A percentile compares a stretch with the other conserved stretches of the same genome.
These are phyloP conservation scores for Albula glossodonta DNA, from an alignment of 2,113 vertebrate genomes.

Conservation along the genomic window DNA sequence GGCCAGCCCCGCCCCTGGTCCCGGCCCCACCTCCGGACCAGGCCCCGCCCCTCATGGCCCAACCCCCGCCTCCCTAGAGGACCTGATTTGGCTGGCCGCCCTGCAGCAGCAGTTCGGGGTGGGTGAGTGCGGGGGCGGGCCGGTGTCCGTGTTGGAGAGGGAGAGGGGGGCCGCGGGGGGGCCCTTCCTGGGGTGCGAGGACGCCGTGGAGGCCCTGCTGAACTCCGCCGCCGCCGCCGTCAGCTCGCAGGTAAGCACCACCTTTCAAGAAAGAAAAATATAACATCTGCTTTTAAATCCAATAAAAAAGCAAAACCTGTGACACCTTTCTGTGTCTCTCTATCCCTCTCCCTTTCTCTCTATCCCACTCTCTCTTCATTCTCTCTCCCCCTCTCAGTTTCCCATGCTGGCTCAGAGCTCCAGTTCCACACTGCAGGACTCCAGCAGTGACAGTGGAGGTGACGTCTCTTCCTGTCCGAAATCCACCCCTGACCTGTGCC, in stretches of 20 bases:
- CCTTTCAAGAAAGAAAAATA: no score
- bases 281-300: no score
- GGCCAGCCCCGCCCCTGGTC: constrained; percentile 56
- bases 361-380: constrained; percentile 68
- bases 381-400: constrained; percentile 69
- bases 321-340: constrained; percentile 45
- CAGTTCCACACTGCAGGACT: constrained; percentile 68
- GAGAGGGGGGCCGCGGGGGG: constrained; percentile 62
- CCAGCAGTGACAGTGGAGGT: constrained; percentile 76
- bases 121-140: constrained; percentile 73
- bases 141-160: constrained; percentile 63
- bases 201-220: constrained; percentile 90
- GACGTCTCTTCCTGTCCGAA: constrained; percentile 72
- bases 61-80: constrained; percentile 83
- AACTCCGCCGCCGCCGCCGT: constrained; percentile 85
- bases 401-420: constrained; percentile 78
- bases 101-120: constrained; percentile 92
- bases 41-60: not conserved
- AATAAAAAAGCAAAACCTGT: no score
- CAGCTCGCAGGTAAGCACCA: constrained; percentile 78
- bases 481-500: constrained; percentile 75
- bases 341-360: constrained; percentile 65
- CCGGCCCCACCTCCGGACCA: not conserved
- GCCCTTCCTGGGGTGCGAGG: constrained; percentile 12
- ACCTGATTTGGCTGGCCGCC: constrained; percentile 96